Evolutionary conservation across 2,113 vertebrate genomes (phyloP), one percentile per base, ranked within the genome.

Genomic region (Strix aluco): DNA sequence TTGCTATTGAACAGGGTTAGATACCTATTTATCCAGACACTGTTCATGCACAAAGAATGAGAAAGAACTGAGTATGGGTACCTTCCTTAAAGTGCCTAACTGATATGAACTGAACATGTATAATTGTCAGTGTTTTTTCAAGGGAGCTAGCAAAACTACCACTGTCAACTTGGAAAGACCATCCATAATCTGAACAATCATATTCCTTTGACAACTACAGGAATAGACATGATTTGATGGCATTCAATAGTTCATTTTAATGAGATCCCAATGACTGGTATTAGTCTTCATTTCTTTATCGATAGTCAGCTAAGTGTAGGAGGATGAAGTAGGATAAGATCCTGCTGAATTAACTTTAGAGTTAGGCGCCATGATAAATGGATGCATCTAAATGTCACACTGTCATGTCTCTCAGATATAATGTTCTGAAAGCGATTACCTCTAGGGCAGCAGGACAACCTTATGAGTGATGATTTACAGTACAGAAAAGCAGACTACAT

Each of bases 291-390:
- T 38, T 73, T 77, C 55, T 70, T 73, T 40, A 19, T 63, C 14
- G 14, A n/a, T 14, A 59, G 42, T 36, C 19, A 73, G 19, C 6
- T 47, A 58, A 47, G 14, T 13, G 15, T 80, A n/a, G 0, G 0
- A 63, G 40, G n/a, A 88, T 71, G 30, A 74, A 75, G 47, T 9
- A 92, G 62, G 23, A 19, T 52, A 79, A 44, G 71, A 81, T 13
- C 6, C 16, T 88, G 19, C 5, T 58, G 32, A 93, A 66, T 46
- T 55, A 87, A 57, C 17, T 44, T 78, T 18, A 74, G 25, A n/a
- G 42, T 55, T 21, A 55, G 27, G 29, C 8, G 20, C 14, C 15
- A 21, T 75, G 29, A 82, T 52, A 91, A 91, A 79, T 38, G 13
- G 18, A 46, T 58, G 40, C 22, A 88, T 40, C 47, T 77, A 27